Evolutionary conservation across 2,113 vertebrate species (phyloP).

Genomic region (Aythya baeri): DNA sequence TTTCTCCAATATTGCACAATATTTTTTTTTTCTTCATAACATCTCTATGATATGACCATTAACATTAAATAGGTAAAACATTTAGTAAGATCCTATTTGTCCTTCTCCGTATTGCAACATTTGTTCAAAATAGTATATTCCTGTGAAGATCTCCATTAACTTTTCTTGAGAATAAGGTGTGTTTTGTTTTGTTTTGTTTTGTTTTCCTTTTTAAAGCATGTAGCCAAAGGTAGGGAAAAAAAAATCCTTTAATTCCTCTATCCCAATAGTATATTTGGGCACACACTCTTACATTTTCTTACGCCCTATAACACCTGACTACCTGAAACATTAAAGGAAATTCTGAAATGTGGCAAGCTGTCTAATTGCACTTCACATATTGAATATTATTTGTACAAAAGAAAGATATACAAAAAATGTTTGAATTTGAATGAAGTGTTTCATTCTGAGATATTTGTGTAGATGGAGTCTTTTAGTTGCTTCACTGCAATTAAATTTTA

Average conservation of each 20-base stretch:
- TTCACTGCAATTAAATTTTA: background rate
- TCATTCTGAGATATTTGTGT: background rate
- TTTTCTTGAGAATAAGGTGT: background rate
- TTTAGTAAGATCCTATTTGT: background rate
- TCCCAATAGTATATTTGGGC: background rate
- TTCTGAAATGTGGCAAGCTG: background rate
- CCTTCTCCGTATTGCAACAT: background rate
- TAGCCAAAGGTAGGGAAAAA: background rate
- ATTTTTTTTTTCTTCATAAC: background rate
- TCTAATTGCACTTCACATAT: background rate
- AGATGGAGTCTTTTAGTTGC: background rate
- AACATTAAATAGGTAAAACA: background rate
- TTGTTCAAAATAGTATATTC: background rate
- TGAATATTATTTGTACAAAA: background rate
- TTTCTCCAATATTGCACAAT: rapidly evolving
- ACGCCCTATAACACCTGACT: rapidly evolving
- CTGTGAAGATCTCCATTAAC: background rate
- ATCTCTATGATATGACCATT: background rate
- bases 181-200: too few species aligned
- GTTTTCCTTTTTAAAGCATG: background rate
- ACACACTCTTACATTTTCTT: background rate
- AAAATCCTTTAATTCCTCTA: background rate
- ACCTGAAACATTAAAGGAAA: background rate
- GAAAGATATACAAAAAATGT: background rate
- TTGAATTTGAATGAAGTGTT: background rate